Percentiles rank a stretch among this genome's conserved stretches.
Conservation (phyloP, 2,113 vertebrate genomes). For the Blennius ocellaris region DNA sequence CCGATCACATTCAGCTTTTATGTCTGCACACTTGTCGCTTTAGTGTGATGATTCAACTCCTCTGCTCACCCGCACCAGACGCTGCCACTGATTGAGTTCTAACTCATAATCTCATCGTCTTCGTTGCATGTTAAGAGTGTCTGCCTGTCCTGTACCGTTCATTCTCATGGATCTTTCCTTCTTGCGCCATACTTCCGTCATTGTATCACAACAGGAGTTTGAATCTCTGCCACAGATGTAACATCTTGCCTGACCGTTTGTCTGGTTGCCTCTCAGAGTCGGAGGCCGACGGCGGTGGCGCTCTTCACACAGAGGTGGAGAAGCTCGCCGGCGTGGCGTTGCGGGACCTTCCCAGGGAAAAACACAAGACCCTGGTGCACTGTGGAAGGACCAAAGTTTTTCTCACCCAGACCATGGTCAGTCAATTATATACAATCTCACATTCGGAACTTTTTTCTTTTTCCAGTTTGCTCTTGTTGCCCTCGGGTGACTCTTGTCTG, state of each 20-base stretch:
- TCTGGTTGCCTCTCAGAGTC: conserved; percentile 62
- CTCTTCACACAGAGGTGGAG: conserved; percentile 59
- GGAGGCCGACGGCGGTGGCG: not conserved
- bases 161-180: not conserved
- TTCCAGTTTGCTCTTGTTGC: not conserved
- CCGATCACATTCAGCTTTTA: not conserved
- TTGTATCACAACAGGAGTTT: not conserved
- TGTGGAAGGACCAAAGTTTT: conserved; percentile 95
- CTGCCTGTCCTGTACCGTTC: conserved; percentile 18
- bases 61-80: conserved; percentile 15
- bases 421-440: conserved; percentile 27
- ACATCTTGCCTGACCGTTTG: not conserved
- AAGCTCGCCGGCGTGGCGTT: conserved; percentile 81
- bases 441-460: not conserved
- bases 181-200: not conserved
- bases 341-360: conserved; percentile 30
- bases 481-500: too few relatives aligned
- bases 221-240: not conserved
- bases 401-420: conserved; percentile 88
- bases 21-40: not conserved
- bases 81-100: not conserved
- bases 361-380: conserved; percentile 74
- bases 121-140: conserved; percentile 7
- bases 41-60: not conserved
- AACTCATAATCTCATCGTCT: conserved; percentile 6